These are phyloP conservation scores for Acleris literana DNA, from an alignment of 2,888 invertebrate genomes.

Conservation along the genomic window DNA sequence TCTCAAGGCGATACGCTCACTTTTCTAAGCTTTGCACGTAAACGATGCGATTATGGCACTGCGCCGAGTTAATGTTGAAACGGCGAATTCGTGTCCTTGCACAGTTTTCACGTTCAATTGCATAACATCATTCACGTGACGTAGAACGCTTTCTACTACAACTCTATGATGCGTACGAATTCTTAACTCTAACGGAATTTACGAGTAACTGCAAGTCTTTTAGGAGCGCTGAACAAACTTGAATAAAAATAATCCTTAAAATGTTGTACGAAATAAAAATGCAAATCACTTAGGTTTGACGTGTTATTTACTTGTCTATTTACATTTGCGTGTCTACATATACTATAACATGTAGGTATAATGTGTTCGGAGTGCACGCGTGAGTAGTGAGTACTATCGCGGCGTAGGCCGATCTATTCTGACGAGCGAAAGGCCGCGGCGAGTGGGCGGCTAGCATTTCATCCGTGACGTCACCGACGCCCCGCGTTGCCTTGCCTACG, in stretches of 20 bases:
- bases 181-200: background rate
- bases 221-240: too few relatives aligned
- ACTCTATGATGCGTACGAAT: background rate
- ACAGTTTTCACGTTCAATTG: conserved; percentile 78
- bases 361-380: background rate
- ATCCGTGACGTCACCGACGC: conserved; percentile 76
- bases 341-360: too few relatives aligned
- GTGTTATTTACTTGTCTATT: too few relatives aligned
- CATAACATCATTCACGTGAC: conserved; percentile 72
- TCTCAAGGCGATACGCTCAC: conserved; percentile 80
- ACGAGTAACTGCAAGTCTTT: background rate
- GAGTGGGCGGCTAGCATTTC: conserved; percentile 55
- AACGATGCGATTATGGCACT: conserved; percentile 76
- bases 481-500: conserved; percentile 62
- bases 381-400: background rate
- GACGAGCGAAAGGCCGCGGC: conserved; percentile 41
- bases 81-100: conserved; percentile 67
- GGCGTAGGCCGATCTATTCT: conserved; percentile 26
- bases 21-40: conserved; percentile 76
- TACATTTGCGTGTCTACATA: too few relatives aligned
- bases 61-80: conserved; percentile 70
- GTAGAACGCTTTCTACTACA: conserved; percentile 17
- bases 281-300: too few relatives aligned
- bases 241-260: too few relatives aligned
- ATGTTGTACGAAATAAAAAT: too few relatives aligned